Evolutionary conservation across 2,797 vertebrate species (phyloP), one percentile per base, ranked within the genome.

Genomic region (Betta splendens): DNA sequence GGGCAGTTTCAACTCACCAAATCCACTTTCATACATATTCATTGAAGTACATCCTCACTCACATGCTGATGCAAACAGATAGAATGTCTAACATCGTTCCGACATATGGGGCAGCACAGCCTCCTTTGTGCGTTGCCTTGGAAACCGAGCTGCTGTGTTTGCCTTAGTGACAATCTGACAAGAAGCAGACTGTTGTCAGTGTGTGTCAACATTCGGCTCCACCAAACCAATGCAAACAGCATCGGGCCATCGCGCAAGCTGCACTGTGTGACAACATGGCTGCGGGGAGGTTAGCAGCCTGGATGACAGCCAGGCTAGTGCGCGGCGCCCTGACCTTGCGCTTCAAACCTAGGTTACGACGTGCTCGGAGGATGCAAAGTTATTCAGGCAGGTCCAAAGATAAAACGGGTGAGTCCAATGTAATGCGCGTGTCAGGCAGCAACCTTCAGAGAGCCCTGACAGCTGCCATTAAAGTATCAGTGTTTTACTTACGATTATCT

Each of bases 161-260:
- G 72, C 57, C 53, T 72, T 43, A 1, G 60, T 64, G 57, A 61
- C 65, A n/a, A 67, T 69, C 75, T 52, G 66, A 73, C 66, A 50
- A 59, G 23, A 65, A 75, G 62, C 61, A 64, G 73, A 77, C 80
- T 43, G 47, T 61, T 83, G 77, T 73, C 67, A 16, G 73, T 48
- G 64, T 68, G 66, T 68, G 74, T 84, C 77, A 85, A 82, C 84
- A 82, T 75, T 39, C 64, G 69, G 64, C 48, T 66, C 68, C 48
- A 60, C 26, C 50, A 53, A 52, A 43, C 53, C 55, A 75, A 68
- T 22, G 64, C 75, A 86, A 84, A 83, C 77, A 81, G 68, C 77
- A 65, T 72, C 38, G 4, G 67, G 78, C 71, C 78, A 77, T 65
- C 57, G 63, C 66, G 67, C 64, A 78, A 78, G 77, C 67, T 12